Percentiles rank a stretch among this genome's conserved stretches.
phyloP scores from a whole-genome alignment of 2,113 vertebrate species.

The Motacilla tschutschensis region DNA sequence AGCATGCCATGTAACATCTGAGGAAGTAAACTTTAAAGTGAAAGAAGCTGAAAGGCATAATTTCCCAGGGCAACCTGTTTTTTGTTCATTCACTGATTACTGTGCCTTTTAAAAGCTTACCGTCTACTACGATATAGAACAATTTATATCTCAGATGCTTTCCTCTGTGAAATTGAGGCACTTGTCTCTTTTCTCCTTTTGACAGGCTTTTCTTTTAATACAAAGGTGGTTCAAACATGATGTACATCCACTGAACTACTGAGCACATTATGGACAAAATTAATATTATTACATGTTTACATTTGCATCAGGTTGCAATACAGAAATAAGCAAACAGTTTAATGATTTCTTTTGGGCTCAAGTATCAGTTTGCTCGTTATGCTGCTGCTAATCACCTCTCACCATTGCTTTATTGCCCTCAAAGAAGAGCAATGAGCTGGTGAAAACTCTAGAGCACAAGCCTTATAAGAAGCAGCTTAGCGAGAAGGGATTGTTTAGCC shows the following conservation, averaged over 20 bases:
- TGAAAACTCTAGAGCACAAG: background rate
- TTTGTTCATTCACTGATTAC: constrained; percentile 64
- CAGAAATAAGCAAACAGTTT: constrained; percentile 54
- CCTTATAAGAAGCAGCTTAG: background rate
- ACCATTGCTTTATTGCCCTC: constrained; percentile 69
- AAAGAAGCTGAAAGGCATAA: constrained; percentile 61
- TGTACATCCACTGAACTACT: background rate
- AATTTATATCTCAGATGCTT: constrained; percentile 59
- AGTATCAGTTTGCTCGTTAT: constrained; percentile 75
- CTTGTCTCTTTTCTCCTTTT: constrained; percentile 33
- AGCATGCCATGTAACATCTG: constrained; percentile 40
- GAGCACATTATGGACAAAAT: background rate
- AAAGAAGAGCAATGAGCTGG: background rate
- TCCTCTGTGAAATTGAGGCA: constrained; percentile 45
- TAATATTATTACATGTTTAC: background rate
- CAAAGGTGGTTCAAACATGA: constrained; percentile 11
- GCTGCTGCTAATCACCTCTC: constrained; percentile 76
- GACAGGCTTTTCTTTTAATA: constrained; percentile 52
- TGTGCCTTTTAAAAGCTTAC: constrained; percentile 62
- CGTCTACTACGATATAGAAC: constrained; percentile 47
- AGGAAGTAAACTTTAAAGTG: constrained; percentile 68
- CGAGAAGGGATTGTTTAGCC: background rate
- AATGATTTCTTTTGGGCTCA: constrained; percentile 74
- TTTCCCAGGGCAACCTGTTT: constrained; percentile 66
- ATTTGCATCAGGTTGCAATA: constrained; percentile 32